Evolutionary conservation across 1,140 invertebrate species (phyloP), one percentile per base, ranked within the genome.

Genomic region (Trichomalopsis sarcophagae): DNA sequence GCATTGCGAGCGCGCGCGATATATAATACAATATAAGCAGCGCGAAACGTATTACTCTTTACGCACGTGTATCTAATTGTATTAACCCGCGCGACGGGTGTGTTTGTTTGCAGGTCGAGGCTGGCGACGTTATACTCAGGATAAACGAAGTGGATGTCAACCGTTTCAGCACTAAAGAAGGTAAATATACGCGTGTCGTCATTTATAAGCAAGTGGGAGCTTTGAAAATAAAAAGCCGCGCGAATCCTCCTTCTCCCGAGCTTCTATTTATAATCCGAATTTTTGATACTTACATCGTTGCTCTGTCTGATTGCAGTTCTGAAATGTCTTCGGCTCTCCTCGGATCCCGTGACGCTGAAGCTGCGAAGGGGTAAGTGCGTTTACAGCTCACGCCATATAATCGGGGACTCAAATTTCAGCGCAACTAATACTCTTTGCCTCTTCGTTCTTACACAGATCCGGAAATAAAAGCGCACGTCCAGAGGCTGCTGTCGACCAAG

Each of bases 71-170:
- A 13, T 33, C 2, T 71, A 71, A 71, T 71, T 71, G 68, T 27
- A 30, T 33, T 27, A 71, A 33, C 68, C 3, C 13, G 9, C 0
- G 23, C 23, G 68, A 11, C 5, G 27, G 5, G 27, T 71, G 68
- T 30, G 40, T 36, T 21, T 78, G 23, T 40, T 96, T 96, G 88
- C 95, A 98, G 97, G 96, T 98, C 87, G 96, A 98, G 94, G 96
- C 97, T 88, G 97, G 97, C 87, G 97, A 98, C 94, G 96, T 98
- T 90, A 97, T 98, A 93, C 94, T 98, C 91, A 97, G 97, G 95
- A 96, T 98, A 90, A 98, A 98, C 94, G 97, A 97, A 93, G 96
- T 96, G 90, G 96, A 98, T 94, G 97, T 98, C 88, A 97, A 97
- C 94, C 95, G 96, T 92, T 96, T 97, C 90, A 97, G 96, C 91